phyloP scores from a whole-genome alignment of 92 coral and sea anemone species.

The Zoanthus solanderi region DNA sequence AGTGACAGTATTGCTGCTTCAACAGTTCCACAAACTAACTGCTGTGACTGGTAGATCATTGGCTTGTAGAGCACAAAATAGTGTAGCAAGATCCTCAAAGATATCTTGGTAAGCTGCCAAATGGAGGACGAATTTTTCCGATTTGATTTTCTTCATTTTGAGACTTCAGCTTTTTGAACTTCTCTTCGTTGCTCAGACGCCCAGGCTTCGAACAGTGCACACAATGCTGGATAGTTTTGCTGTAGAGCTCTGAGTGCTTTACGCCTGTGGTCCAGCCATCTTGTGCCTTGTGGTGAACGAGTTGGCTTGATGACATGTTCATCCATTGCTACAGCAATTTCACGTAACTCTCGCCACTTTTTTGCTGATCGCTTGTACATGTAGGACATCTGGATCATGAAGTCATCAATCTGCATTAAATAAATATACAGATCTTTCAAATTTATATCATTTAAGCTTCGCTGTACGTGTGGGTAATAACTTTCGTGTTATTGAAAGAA shows the following conservation, averaged over 20 bases:
- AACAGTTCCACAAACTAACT: slow-evolving; percentile 1
- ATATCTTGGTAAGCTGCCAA: slow-evolving; percentile 26
- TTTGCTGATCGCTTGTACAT: slow-evolving; percentile 30
- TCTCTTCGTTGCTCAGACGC: slow-evolving; percentile 1
- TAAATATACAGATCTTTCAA: no score
- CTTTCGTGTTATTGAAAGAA: no score
- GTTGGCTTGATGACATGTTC: slow-evolving; percentile 4
- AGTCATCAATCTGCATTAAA: slow-evolving; percentile 40
- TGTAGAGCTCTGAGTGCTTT: slow-evolving; percentile 21
- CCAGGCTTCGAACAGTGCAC: neutral
- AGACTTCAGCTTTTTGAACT: neutral
- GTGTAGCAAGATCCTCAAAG: slow-evolving; percentile 15
- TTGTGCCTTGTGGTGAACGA: slow-evolving; percentile 16
- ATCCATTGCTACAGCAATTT: slow-evolving; percentile 8
- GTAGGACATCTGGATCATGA: slow-evolving; percentile 9
- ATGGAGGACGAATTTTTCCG: neutral
- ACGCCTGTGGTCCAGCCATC: slow-evolving; percentile 13
- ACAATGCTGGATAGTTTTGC: neutral
- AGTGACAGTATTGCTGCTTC: slow-evolving; percentile 9
- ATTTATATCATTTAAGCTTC: no score
- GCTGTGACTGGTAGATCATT: slow-evolving; percentile 24
- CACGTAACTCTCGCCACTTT: slow-evolving; percentile 25
- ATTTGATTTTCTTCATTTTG: slow-evolving; percentile 8
- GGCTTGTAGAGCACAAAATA: slow-evolving; percentile 19
- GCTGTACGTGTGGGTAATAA: no score